Percentiles rank a stretch among this genome's conserved stretches.
phyloP scores from a whole-genome alignment of 2,888 invertebrate genomes.

The Linnaemya tessellans region DNA sequence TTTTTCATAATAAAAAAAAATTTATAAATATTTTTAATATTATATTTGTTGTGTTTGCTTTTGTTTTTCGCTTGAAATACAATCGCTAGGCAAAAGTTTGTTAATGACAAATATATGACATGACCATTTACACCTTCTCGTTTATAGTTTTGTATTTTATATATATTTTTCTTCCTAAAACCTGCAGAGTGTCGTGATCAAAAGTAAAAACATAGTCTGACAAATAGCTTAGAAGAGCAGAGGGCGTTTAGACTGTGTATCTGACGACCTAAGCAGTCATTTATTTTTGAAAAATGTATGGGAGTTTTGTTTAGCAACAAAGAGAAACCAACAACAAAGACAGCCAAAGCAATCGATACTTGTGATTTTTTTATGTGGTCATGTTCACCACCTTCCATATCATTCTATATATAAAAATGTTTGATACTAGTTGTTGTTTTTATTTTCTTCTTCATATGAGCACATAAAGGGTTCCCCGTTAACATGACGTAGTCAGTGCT shows the following conservation, averaged over 20 bases:
- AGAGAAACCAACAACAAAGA: not conserved
- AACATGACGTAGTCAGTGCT: slow-evolving; percentile 38
- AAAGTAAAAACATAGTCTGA: slow-evolving; percentile 18
- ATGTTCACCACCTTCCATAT: slow-evolving; percentile 31
- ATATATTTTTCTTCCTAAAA: not conserved
- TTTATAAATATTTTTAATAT: not conserved
- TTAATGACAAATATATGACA: slow-evolving; percentile 55
- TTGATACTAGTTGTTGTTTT: not conserved
- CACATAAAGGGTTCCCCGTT: slow-evolving; percentile 53
- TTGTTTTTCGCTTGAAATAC: slow-evolving; percentile 18
- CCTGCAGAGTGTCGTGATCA: slow-evolving; percentile 8
- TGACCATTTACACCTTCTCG: slow-evolving; percentile 49
- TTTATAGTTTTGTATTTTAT: not conserved
- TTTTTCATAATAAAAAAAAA: no score
- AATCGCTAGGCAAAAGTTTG: slow-evolving; percentile 37
- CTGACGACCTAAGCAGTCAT: not conserved
- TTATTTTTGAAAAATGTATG: slow-evolving; percentile 42
- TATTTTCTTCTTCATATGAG: not conserved
- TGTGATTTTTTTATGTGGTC: slow-evolving; percentile 3
- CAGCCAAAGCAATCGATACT: slow-evolving; percentile 50
- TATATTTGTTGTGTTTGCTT: not conserved
- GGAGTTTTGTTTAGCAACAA: slow-evolving; percentile 29
- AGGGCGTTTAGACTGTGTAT: slow-evolving; percentile 36
- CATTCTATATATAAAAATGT: not conserved
- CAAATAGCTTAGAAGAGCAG: slow-evolving; percentile 27